Percentiles rank a stretch among this genome's conserved stretches.
phyloP scores from a whole-genome alignment of 2,797 vertebrate genomes.

The Lacerta agilis region DNA sequence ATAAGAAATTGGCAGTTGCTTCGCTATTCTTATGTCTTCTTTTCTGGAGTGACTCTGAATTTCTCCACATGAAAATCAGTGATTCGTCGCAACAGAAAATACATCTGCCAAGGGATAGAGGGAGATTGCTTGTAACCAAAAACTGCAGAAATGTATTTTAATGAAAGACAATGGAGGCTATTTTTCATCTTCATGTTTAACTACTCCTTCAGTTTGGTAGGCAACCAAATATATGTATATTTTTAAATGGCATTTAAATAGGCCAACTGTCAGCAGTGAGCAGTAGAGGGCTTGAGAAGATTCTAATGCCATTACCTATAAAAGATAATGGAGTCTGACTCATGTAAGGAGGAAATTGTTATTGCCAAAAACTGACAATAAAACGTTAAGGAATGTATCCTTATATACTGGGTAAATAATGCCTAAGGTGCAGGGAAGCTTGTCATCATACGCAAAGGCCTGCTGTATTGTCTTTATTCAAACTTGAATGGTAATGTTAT shows the following conservation, averaged over 20 bases:
- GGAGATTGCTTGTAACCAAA: accelerated
- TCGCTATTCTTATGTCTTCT: neutral
- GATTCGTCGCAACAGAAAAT: neutral
- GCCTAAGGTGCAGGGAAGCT: constrained; percentile 42
- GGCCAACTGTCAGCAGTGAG: neutral
- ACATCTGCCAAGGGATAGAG: neutral
- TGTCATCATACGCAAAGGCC: constrained; percentile 25
- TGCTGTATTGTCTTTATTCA: constrained; percentile 40
- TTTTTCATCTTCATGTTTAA: neutral
- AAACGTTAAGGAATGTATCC: constrained; percentile 42
- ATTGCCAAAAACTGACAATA: constrained; percentile 56
- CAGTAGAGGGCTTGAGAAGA: constrained; percentile 41
- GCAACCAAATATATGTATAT: neutral
- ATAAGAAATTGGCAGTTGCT: neutral
- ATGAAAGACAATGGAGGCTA: neutral
- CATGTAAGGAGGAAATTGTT: constrained; percentile 25
- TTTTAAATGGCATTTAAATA: constrained; percentile 18
- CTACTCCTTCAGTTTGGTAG: neutral
- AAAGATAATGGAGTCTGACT: constrained; percentile 44
- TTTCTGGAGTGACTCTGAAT: neutral
- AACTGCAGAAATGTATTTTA: neutral
- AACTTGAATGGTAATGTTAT: constrained; percentile 56
- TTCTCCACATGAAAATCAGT: neutral
- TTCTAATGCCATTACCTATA: constrained; percentile 46
- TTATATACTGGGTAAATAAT: constrained; percentile 21